phyloP scores from a whole-genome alignment of 2,113 vertebrate genomes.

The Strix aluco region DNA sequence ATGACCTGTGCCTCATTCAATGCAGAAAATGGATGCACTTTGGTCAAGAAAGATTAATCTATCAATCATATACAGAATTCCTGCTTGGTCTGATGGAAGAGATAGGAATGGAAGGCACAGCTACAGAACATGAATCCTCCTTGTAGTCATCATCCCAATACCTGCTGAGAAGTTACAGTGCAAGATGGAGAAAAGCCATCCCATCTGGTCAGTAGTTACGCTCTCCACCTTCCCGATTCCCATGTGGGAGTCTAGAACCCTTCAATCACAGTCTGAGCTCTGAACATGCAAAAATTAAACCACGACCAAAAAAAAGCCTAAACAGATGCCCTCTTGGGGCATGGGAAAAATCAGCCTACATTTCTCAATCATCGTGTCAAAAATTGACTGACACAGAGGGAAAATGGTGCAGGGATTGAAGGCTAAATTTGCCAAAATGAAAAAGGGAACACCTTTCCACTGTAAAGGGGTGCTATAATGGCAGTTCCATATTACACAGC shows the following conservation, averaged over 20 bases:
- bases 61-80: background rate
- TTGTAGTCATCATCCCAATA: background rate
- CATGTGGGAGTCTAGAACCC: background rate
- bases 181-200: background rate
- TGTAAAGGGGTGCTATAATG: background rate
- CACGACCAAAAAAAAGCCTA: background rate
- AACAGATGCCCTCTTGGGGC: background rate
- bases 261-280: background rate
- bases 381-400: background rate
- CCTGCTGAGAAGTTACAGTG: background rate
- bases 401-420: background rate
- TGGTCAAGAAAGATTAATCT: background rate
- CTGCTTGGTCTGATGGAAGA: background rate
- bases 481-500: background rate
- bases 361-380: background rate
- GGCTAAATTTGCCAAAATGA: background rate
- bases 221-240: background rate
- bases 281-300: background rate
- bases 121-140: background rate
- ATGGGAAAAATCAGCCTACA: background rate
- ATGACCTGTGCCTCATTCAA: background rate
- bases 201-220: background rate
- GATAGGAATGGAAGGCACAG: background rate
- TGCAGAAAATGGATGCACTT: background rate
- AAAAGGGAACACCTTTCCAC: background rate